A percentile compares a stretch with the other conserved stretches of the same genome.
phyloP scores from a whole-genome alignment of 1,140 invertebrate species.

The Drosophila biarmipes region DNA sequence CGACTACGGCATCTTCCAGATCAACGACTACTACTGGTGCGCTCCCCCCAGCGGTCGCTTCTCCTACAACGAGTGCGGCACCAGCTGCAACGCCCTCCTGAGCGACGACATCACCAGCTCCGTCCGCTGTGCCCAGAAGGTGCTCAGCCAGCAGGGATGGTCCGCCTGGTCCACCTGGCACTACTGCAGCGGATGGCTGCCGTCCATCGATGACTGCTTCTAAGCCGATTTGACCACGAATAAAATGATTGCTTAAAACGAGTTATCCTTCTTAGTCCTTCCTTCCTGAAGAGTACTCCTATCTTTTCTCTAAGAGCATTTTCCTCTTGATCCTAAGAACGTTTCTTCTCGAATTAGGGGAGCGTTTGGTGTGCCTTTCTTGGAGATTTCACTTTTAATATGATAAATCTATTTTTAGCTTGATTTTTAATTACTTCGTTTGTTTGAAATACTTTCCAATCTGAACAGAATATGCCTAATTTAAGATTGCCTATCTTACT shows the following conservation, averaged over 20 bases:
- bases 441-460: slow-evolving; percentile 27
- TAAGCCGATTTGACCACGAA: slow-evolving; percentile 22
- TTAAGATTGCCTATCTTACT: slow-evolving; percentile 9
- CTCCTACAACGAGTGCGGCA: slow-evolving; percentile 60
- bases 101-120: slow-evolving; percentile 61
- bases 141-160: slow-evolving; percentile 68
- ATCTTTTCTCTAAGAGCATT: no score
- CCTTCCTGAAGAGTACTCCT: no score
- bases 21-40: slow-evolving; percentile 79
- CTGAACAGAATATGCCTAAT: slow-evolving; percentile 37
- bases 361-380: no score
- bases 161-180: slow-evolving; percentile 73
- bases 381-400: background rate
- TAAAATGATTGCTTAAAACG: slow-evolving; percentile 19
- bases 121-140: slow-evolving; percentile 68
- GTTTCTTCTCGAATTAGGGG: no score
- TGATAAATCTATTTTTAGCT: background rate
- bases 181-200: slow-evolving; percentile 57
- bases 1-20: slow-evolving; percentile 81
- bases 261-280: no score
- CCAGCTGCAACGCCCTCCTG: slow-evolving; percentile 58
- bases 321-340: no score
- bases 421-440: slow-evolving; percentile 4
- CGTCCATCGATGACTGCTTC: slow-evolving; percentile 66
- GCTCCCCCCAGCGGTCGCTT: slow-evolving; percentile 52